Percentiles rank a stretch among this genome's conserved stretches.
Evolutionary conservation across 2,888 invertebrate species (phyloP).

Genomic region (Liodrosophila aerea): DNA sequence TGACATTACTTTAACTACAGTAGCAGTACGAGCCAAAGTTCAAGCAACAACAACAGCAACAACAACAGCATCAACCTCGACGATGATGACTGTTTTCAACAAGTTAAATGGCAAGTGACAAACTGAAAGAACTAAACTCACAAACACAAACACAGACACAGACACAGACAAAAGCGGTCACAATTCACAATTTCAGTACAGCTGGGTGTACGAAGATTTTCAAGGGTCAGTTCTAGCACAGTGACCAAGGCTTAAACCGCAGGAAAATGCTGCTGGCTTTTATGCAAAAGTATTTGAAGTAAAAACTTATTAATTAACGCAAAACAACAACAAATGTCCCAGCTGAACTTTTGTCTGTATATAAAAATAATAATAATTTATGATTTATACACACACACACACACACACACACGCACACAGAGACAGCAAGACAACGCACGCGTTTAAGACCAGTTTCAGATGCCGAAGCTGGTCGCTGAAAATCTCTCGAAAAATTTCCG

Average conservation of each 20-base stretch:
- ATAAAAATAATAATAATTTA: conserved; percentile 54
- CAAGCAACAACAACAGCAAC: background rate
- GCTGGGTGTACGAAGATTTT: conserved; percentile 3
- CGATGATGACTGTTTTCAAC: background rate
- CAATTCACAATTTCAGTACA: conserved; percentile 1
- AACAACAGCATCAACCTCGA: no score
- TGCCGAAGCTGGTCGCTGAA: conserved; percentile 56
- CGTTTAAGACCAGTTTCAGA: conserved; percentile 63
- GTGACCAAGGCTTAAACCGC: conserved; percentile 23
- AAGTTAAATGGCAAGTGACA: conserved; percentile 2
- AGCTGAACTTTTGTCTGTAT: conserved; percentile 51
- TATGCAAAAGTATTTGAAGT: conserved; percentile 24
- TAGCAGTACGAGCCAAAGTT: conserved; percentile 7
- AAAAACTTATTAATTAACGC: conserved; percentile 61
- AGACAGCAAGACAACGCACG: conserved; percentile 26
- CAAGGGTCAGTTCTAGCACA: conserved; percentile 30
- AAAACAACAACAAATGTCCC: conserved; percentile 29
- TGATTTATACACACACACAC: conserved; percentile 46
- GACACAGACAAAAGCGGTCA: conserved; percentile 14
- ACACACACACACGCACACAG: conserved; percentile 19
- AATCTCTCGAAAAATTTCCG: conserved; percentile 63
- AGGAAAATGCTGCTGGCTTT: conserved; percentile 26
- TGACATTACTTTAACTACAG: background rate
- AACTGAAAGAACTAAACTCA: background rate
- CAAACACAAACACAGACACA: background rate